Percentiles rank a stretch among this genome's conserved stretches.
phyloP scores from a whole-genome alignment of 2,797 vertebrate genomes.

The Triplophysa bombifrons region DNA sequence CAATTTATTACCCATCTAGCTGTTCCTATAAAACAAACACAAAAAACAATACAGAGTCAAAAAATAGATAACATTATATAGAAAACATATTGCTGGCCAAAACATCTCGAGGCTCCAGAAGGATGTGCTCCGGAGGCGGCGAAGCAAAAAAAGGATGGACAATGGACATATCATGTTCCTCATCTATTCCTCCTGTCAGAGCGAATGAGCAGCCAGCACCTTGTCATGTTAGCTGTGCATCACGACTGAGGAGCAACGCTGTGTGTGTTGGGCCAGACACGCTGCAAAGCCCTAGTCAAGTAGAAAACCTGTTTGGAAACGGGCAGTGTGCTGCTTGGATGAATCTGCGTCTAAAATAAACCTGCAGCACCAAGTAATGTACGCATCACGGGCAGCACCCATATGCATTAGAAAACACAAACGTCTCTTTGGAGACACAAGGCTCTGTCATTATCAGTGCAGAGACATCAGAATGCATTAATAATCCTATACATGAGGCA shows the following conservation, averaged over 20 bases:
- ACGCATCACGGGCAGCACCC: background rate
- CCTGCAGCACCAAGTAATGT: slow-evolving; percentile 39
- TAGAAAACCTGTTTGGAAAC: slow-evolving; percentile 66
- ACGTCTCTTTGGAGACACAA: slow-evolving; percentile 43
- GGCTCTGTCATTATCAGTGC: slow-evolving; percentile 36
- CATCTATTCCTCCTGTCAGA: slow-evolving; percentile 53
- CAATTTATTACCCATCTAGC: background rate
- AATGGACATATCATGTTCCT: slow-evolving; percentile 45
- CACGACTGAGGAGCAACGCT: slow-evolving; percentile 37
- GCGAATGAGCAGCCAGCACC: slow-evolving; percentile 55
- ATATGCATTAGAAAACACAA: slow-evolving; percentile 29
- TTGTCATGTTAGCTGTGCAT: slow-evolving; percentile 58
- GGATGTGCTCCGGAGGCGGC: slow-evolving; percentile 28
- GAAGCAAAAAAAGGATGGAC: slow-evolving; percentile 40
- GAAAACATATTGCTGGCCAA: background rate
- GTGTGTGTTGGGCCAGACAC: slow-evolving; percentile 42
- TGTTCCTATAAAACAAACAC: background rate
- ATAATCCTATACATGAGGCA: background rate
- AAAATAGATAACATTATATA: background rate
- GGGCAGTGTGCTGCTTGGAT: slow-evolving; percentile 49
- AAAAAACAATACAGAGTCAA: background rate
- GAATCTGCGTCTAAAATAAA: slow-evolving; percentile 61
- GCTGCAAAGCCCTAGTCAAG: slow-evolving; percentile 54
- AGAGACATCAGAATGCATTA: slow-evolving; percentile 21
- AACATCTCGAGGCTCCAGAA: slow-evolving; percentile 14